Evolutionary conservation across 1,140 invertebrate species (phyloP), one percentile per base, ranked within the genome.

Genomic region (Bathynomus jamesi): DNA sequence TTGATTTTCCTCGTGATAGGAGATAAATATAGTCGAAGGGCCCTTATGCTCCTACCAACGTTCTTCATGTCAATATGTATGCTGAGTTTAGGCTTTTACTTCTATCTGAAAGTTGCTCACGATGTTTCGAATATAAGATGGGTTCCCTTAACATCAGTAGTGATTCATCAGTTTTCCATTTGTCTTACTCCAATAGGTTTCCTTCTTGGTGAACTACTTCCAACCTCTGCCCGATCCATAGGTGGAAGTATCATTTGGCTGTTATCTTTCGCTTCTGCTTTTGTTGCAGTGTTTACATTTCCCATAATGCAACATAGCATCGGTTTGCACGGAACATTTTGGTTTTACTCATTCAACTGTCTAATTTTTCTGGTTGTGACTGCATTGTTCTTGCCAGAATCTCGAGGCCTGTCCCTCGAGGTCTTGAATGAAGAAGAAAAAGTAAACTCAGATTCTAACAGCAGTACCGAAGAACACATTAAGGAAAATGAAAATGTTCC

Each of bases 261-360:
- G 0, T 67, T 73, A 29, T 73, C 72, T 46, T 76, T 69, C 64
- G 11, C 65, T 24, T 46, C 67, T 0, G 67, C 70, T 30, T 76
- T 73, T 28, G 24, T 40, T 24, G 61, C 61, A 3, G 62, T 68
- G 7, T 69, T 67, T 17, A 30, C 67, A 10, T 76, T 73, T 68
- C 75, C 75, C 0, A 11, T 68, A 13, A 76, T 73, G 69, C 30
- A 69, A 3, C 46, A 65, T 17, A 28, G 30, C 25, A 71, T 69
- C 0, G 70, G 71, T 17, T 69, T 68, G 27, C 65, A 76, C 25
- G 75, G 75, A 3, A 70, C 63, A n/a, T 76, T 76, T 65, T 73
- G 71, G 75, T 62, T 28, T 0, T 73, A 68, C 29, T 32, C 53
- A 3, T 29, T 0, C 28, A 67, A 60, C n/a, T 70, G 71, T 5